Percentiles rank a stretch among this genome's conserved stretches.
These are phyloP conservation scores for Epizoanthus fatuus DNA, from an alignment of 92 coral and sea anemone species.

Conservation along the genomic window DNA sequence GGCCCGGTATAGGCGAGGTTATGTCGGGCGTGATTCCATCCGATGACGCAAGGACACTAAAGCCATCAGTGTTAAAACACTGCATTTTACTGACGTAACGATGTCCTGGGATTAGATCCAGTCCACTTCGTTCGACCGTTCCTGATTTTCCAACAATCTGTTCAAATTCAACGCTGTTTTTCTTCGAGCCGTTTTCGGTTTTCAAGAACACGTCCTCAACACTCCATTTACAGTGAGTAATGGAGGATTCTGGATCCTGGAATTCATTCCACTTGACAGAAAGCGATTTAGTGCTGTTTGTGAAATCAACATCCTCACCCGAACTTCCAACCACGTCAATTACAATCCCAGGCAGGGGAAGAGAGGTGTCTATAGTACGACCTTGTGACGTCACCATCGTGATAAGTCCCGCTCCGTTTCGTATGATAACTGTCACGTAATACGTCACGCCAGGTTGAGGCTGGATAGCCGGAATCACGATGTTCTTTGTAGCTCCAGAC, in stretches of 20 bases:
- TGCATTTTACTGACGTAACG: constrained; percentile 77
- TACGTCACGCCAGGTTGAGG: constrained; percentile 63
- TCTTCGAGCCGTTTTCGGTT: constrained; percentile 65
- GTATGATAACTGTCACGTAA: constrained; percentile 77
- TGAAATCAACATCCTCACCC: constrained; percentile 68
- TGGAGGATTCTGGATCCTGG: constrained; percentile 79
- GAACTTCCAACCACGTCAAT: constrained; percentile 71
- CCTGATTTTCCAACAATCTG: constrained; percentile 61
- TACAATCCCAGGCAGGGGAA: constrained; percentile 85
- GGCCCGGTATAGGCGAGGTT: constrained; percentile 79
- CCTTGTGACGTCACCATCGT: constrained; percentile 79
- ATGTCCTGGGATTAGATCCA: constrained; percentile 83
- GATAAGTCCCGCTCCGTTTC: constrained; percentile 79
- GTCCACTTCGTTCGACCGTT: constrained; percentile 55
- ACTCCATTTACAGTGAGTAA: constrained; percentile 82
- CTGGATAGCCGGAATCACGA: constrained; percentile 56
- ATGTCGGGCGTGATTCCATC: constrained; percentile 84
- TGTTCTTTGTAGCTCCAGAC: constrained; percentile 46
- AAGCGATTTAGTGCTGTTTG: constrained; percentile 59
- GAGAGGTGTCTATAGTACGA: constrained; percentile 73
- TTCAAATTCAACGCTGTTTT: constrained; percentile 63
- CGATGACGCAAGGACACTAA: constrained; percentile 67
- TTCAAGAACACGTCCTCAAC: constrained; percentile 65
- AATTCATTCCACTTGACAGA: constrained; percentile 80
- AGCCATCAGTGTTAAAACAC: constrained; percentile 88